phyloP scores from a whole-genome alignment of 2,797 vertebrate genomes.

The Anisognathus igniventris region DNA sequence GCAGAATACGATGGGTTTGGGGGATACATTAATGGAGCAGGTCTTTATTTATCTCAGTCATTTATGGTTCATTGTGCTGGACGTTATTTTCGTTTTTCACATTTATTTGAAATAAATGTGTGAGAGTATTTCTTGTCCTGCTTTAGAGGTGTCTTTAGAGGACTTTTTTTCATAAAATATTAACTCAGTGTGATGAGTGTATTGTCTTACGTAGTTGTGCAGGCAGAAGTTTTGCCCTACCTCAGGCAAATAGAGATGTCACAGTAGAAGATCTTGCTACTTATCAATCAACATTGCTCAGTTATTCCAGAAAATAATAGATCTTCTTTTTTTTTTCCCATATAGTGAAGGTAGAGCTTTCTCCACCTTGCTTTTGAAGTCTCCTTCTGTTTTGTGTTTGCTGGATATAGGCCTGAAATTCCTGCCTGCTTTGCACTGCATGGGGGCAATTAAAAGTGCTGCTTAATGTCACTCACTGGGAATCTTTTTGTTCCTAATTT shows the following conservation, averaged over 20 bases:
- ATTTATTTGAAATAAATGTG: not conserved
- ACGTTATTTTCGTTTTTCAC: not conserved
- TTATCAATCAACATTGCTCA: not conserved
- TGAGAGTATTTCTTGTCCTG: not conserved
- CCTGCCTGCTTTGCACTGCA: not conserved
- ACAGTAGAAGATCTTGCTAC: not conserved
- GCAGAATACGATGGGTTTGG: not conserved
- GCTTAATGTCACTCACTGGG: not conserved
- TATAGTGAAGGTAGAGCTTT: not conserved
- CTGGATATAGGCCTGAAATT: not conserved
- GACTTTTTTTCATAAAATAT: not conserved
- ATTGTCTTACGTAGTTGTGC: not conserved
- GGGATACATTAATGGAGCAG: not conserved
- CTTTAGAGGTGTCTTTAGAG: not conserved
- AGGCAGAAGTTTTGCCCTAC: not conserved
- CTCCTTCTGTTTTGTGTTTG: not conserved
- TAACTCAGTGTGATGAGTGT: not conserved
- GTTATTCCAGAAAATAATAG: not conserved
- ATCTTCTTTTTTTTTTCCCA: not conserved
- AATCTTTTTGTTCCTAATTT: not conserved
- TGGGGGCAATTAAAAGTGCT: not conserved
- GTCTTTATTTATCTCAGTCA: not conserved
- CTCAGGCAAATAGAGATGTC: not conserved
- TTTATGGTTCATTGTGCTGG: not conserved
- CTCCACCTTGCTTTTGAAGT: not conserved